A percentile compares a stretch with the other conserved stretches of the same genome.
phyloP scores from a whole-genome alignment of 2,888 invertebrate genomes.

The Abrostola tripartita region DNA sequence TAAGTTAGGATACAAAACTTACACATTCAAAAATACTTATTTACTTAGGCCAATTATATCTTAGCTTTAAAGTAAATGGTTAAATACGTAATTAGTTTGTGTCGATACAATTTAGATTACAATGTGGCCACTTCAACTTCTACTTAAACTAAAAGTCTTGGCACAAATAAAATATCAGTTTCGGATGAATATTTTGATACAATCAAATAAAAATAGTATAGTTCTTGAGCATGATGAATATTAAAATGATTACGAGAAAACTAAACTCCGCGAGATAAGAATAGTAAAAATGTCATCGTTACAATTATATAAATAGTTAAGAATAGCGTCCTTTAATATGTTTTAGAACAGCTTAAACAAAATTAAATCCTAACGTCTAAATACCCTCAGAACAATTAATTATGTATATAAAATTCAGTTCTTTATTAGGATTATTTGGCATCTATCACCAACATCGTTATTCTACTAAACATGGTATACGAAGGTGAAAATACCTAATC shows the following conservation, averaged over 20 bases:
- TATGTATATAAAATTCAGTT: constrained; percentile 88
- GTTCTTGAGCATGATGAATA: constrained; percentile 71
- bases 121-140: constrained; percentile 70
- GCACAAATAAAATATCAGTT: constrained; percentile 83
- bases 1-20: constrained; percentile 79
- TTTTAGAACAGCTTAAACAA: constrained; percentile 73
- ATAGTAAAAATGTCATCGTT: constrained; percentile 44
- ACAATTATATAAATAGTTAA: constrained; percentile 65
- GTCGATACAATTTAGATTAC: constrained; percentile 64
- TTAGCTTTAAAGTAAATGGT: constrained; percentile 69
- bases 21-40: constrained; percentile 80
- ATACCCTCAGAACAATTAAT: constrained; percentile 88
- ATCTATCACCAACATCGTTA: constrained; percentile 86
- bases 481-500: constrained; percentile 84
- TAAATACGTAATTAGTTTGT: constrained; percentile 68
- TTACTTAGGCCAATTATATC: constrained; percentile 83
- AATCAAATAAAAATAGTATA: constrained; percentile 60
- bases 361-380: constrained; percentile 83
- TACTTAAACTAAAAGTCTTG: constrained; percentile 82
- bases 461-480: constrained; percentile 86
- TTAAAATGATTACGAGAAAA: constrained; percentile 51
- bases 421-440: constrained; percentile 89
- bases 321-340: constrained; percentile 61
- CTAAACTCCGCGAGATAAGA: constrained; percentile 38
- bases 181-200: constrained; percentile 63